These are phyloP conservation scores for Electrona antarctica DNA, from an alignment of 2,113 vertebrate species.

Conservation along the genomic window DNA sequence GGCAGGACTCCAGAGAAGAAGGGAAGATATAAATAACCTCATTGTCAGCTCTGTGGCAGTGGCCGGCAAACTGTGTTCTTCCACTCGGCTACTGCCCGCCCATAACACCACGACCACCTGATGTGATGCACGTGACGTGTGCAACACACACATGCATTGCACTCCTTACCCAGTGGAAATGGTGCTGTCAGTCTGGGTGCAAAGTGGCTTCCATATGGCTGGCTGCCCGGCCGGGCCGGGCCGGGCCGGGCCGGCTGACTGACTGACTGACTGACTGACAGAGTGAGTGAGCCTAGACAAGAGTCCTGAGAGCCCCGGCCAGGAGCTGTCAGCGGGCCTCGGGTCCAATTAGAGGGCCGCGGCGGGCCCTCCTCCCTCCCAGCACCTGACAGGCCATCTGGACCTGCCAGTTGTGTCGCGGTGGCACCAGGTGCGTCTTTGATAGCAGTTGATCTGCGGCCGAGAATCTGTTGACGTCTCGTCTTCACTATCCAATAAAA, in stretches of 20 bases:
- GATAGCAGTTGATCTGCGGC: slow-evolving; percentile 53
- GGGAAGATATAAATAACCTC: no score
- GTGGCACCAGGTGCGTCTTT: slow-evolving; percentile 63
- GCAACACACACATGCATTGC: no score
- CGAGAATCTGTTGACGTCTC: slow-evolving; percentile 35
- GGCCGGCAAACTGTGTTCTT: no score
- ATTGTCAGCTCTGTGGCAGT: no score
- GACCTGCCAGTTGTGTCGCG: slow-evolving; percentile 44
- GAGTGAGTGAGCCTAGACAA: slow-evolving; percentile 31
- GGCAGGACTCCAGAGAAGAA: no score
- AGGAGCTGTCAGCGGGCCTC: slow-evolving; percentile 56
- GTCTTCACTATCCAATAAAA: background rate
- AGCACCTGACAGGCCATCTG: slow-evolving; percentile 61
- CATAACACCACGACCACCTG: no score
- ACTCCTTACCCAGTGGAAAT: slow-evolving; percentile 5
- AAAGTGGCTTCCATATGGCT: background rate
- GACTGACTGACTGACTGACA: slow-evolving; percentile 40
- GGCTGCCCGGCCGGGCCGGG: background rate
- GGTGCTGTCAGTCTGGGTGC: slow-evolving; percentile 16
- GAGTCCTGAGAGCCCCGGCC: slow-evolving; percentile 40
- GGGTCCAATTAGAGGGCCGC: slow-evolving; percentile 67
- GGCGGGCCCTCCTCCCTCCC: slow-evolving; percentile 18
- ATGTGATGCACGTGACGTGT: no score
- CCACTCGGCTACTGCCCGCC: no score
- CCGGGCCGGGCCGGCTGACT: slow-evolving; percentile 21